Percentiles rank a stretch among this genome's conserved stretches.
phyloP scores from a whole-genome alignment of 2,797 vertebrate genomes.

The Oceanodroma leucorhoa region DNA sequence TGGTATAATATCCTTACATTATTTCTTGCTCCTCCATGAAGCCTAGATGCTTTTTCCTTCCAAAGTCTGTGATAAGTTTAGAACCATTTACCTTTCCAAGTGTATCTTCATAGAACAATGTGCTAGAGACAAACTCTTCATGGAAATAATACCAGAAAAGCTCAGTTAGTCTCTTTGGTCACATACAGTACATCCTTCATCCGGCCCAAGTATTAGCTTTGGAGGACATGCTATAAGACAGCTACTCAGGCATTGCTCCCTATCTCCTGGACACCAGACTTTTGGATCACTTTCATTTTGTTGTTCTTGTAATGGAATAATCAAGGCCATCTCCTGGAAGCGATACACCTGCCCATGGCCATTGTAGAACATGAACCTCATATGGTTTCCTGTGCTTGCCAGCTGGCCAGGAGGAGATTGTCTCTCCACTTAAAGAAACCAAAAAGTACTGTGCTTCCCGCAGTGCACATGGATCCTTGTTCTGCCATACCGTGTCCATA shows the following conservation, averaged over 20 bases:
- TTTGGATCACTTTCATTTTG: neutral
- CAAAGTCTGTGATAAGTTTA: neutral
- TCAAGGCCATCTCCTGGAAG: neutral
- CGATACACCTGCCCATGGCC: neutral
- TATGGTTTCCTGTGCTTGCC: neutral
- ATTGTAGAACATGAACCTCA: neutral
- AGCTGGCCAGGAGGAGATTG: neutral
- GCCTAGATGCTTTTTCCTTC: neutral
- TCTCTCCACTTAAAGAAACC: neutral
- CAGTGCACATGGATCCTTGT: neutral
- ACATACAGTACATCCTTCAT: neutral
- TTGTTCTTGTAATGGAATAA: neutral
- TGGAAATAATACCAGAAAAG: neutral
- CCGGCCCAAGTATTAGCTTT: neutral
- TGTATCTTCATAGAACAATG: neutral
- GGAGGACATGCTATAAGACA: neutral
- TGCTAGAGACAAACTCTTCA: neutral
- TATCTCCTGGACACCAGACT: neutral
- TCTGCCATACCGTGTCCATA: neutral
- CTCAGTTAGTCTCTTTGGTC: neutral
- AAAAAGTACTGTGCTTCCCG: rapidly evolving
- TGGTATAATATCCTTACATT: neutral
- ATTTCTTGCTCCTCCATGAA: neutral
- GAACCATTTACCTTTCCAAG: neutral
- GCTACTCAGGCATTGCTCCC: neutral